Conservation (phyloP, 2,888 invertebrate genomes). For the Eremobia ochroleuca region DNA sequence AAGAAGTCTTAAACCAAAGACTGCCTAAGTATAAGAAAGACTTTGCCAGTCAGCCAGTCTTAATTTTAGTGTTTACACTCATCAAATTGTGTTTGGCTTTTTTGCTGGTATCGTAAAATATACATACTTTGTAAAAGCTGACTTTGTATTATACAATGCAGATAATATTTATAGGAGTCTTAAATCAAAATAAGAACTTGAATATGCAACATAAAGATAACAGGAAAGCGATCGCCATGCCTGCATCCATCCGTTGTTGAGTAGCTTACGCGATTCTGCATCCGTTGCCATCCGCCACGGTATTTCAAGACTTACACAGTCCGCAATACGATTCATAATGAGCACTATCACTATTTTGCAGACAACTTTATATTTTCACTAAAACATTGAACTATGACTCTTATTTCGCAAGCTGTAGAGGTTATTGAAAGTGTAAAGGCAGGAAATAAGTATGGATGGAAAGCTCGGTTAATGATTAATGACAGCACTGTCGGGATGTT, state of each 20-base stretch:
- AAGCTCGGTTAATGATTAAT: constrained; percentile 77
- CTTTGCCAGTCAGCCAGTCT: neutral
- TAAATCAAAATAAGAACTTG: constrained; percentile 57
- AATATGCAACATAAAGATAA: constrained; percentile 74
- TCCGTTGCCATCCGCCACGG: constrained; percentile 55
- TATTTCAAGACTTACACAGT: constrained; percentile 65
- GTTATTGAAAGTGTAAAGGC: constrained; percentile 27
- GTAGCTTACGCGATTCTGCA: constrained; percentile 63
- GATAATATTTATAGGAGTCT: constrained; percentile 17
- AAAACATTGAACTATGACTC: constrained; percentile 65
- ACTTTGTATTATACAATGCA: constrained; percentile 11
- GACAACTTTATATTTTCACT: constrained; percentile 45
- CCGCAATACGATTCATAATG: constrained; percentile 63
- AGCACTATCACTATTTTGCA: constrained; percentile 48
- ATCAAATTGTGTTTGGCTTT: neutral
- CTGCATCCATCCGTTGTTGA: constrained; percentile 77
- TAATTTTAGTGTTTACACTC: constrained; percentile 13
- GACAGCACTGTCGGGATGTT: constrained; percentile 76
- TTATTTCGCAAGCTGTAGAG: constrained; percentile 60
- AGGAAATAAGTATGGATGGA: constrained; percentile 67
- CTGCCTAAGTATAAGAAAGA: neutral
- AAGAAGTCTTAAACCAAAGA: constrained; percentile 1
- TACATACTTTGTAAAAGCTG: neutral
- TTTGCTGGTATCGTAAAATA: constrained; percentile 11
- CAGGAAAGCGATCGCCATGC: constrained; percentile 81